Base-by-base conservation (phyloP, 2,113 vertebrate genomes). In the Zosterops japonicus region DNA sequence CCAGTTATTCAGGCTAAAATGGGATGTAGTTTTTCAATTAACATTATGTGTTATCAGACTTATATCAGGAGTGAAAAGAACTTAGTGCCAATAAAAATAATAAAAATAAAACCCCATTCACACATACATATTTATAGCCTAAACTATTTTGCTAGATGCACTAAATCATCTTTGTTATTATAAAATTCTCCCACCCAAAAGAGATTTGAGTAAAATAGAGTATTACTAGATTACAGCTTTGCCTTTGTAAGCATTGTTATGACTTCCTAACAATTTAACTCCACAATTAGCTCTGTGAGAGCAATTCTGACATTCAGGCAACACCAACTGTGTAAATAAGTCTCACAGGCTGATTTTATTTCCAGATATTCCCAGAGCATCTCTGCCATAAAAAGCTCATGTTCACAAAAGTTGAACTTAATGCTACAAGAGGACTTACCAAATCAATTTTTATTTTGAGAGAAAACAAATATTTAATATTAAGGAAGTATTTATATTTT, bases 1-100 rank as follows among this genome's bases (percentile, higher is more conserved):
- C 85, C 95, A 75, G 74, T 95, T 85, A 94, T 69, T 90, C 90
- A 87, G 77, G 44, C 85, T 94, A 67, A 90, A 89, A 79, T 64
- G 35, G 56, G 92, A 95, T 2, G 12, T 39, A 75, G n/a, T 50
- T 87, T 90, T 88, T 60, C 78, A 95, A 89, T 2, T 12, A 92
- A 84, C 57, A 84, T 87, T 82, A 71, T 27, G 53, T 29, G 31
- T 35, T 93, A 83, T 71, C 64, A 96, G 79, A 86, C 71, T 81
- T 91, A 44, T 28, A 81, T 68, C 87, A 47, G 75, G 87, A 71
- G 84, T n/a, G 65, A 93, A 90, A 82, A 74, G 31, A 90, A 77
- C 69, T 81, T 69, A 53, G 56, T 68, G 71, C 41, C 76, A 89
- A 89, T 81, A 89, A 94, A 93, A 92, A 60, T 70, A 94, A 91